Percentiles rank a stretch among this genome's conserved stretches.
phyloP scores from a whole-genome alignment of 2,888 invertebrate species.

The Rhagium mordax region DNA sequence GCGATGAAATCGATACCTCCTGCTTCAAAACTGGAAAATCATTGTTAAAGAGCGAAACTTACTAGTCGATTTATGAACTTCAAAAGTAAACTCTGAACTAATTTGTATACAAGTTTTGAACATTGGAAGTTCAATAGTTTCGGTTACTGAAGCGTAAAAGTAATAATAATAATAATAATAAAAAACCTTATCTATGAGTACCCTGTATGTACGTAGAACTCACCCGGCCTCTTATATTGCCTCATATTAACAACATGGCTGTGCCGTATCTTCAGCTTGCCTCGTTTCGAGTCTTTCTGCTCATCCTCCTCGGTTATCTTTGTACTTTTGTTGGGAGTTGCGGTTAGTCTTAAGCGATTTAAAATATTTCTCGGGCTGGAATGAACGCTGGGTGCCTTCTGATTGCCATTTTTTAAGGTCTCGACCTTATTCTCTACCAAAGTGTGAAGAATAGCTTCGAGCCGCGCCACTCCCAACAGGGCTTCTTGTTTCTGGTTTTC shows the following conservation, averaged over 20 bases:
- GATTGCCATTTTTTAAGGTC: constrained; percentile 73
- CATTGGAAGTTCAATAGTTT: no score
- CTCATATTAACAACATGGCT: constrained; percentile 38
- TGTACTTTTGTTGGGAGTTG: constrained; percentile 46
- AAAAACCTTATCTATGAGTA: no score
- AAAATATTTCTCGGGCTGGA: constrained; percentile 68
- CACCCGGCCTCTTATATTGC: constrained; percentile 50
- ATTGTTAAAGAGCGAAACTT: background rate
- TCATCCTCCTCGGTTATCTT: constrained; percentile 43
- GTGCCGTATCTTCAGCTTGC: constrained; percentile 2
- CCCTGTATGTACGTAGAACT: no score
- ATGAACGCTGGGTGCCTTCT: constrained; percentile 64
- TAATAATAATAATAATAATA: no score
- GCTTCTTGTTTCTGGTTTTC: constrained; percentile 60
- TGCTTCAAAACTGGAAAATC: constrained; percentile 67
- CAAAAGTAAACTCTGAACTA: no score
- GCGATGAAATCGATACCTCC: constrained; percentile 51
- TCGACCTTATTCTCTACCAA: constrained; percentile 82
- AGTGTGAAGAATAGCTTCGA: constrained; percentile 80
- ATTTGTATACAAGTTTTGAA: no score
- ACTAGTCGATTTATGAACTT: background rate
- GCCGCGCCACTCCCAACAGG: constrained; percentile 74
- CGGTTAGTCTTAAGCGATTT: constrained; percentile 60
- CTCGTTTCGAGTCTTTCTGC: constrained; percentile 40
- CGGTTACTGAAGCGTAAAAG: no score